Evolutionary conservation across 2,888 invertebrate species (phyloP), one percentile per base, ranked within the genome.

Genomic region (Parasteatoda lunata): DNA sequence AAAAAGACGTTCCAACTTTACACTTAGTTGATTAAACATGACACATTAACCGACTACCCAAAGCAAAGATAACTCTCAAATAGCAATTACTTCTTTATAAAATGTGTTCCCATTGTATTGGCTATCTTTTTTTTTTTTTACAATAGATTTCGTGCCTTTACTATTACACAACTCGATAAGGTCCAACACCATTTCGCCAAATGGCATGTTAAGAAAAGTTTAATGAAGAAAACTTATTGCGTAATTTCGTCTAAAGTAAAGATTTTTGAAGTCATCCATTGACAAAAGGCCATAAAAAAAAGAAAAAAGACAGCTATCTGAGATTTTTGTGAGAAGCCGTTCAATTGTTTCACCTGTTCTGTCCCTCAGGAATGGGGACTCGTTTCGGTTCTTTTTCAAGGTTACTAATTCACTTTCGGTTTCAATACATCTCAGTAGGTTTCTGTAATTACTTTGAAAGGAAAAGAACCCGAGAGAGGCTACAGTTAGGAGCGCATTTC

Each of bases 361-460:
- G 9, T 13, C 59, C 59, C 59, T 59, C 59, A 13, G 3, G 59
- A 59, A 59, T 13, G n/a, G 59, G 59, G 59, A 5, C 59, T 59
- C 59, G 4, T 30, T 30, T 30, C 30, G 59, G n/a, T 59, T 59
- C 59, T 59, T n/a, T 76, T 78, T 69, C 78, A 84, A 79, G 79
- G 75, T 84, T 69, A 47, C 11, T 15, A 69, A 65, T 47, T 54
- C 75, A 79, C 84, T 84, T 84, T 79, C 78, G 59, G 45, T 84
- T 84, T 79, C 79, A 30, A 79, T 70, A 69, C 78, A 68, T 77
- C 76, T 69, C 81, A 70, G 84, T 77, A 7, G 83, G 84, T 78
- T 73, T 72, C 15, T 64, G 70, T 64, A 80, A 80, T 72, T 68
- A 66, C 66, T 6, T n/a, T n/a, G 8, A 70, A 70, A 52, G 7